A percentile compares a stretch with the other conserved stretches of the same genome.
Evolutionary conservation across 2,113 vertebrate species (phyloP).

Genomic region (Marmota monax): DNA sequence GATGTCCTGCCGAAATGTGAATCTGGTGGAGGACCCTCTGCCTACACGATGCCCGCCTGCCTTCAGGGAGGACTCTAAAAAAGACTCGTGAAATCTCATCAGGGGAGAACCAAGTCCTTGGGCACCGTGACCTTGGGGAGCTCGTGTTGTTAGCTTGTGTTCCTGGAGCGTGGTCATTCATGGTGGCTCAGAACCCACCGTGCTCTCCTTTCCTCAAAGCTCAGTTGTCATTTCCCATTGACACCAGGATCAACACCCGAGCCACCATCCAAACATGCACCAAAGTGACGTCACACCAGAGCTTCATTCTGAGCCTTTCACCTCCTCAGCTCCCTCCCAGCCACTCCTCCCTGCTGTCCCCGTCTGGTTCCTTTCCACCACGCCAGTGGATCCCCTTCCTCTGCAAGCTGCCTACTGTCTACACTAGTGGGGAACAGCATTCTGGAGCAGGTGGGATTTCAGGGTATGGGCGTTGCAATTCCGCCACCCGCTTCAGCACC

Average conservation of each 20-base stretch:
- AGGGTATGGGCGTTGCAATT: background rate
- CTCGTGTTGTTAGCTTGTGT: too few relatives aligned
- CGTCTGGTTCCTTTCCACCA: too few relatives aligned
- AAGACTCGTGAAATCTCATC: background rate
- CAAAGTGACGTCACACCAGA: background rate
- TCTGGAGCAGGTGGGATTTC: fast-evolving
- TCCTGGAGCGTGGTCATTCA: background rate
- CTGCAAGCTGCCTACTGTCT: background rate
- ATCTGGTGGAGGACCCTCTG: too few relatives aligned
- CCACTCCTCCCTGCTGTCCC: fast-evolving
- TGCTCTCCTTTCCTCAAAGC: background rate
- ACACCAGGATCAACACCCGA: background rate
- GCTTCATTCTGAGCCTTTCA: too few relatives aligned
- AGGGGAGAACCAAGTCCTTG: background rate
- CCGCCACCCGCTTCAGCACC: background rate
- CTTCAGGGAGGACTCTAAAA: too few relatives aligned
- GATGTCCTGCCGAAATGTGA: background rate
- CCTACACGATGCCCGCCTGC: background rate
- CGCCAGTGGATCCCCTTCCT: background rate
- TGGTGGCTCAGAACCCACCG: background rate
- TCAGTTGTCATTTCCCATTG: background rate
- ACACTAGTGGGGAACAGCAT: too few relatives aligned
- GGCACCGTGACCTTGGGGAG: too few relatives aligned
- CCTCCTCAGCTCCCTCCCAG: background rate
- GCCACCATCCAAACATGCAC: background rate